A percentile compares a stretch with the other conserved stretches of the same genome.
Conservation (phyloP, 2,113 vertebrate species). For the Rhynchopsitta pachyrhyncha region DNA sequence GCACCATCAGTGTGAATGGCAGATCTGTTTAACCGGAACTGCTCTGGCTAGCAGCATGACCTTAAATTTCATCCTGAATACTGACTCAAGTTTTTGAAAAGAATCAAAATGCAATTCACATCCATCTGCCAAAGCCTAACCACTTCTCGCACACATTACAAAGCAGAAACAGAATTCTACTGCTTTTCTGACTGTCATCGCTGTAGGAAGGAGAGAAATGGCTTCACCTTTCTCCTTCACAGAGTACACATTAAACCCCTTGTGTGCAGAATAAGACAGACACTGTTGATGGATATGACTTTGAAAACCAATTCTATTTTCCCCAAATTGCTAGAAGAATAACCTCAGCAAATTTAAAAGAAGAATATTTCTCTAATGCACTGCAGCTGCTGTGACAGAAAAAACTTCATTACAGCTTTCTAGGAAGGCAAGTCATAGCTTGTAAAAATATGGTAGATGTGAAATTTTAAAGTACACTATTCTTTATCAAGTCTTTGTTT, state of each 20-base stretch:
- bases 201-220: not conserved
- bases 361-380: not conserved
- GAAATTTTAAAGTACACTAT: not conserved
- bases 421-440: not conserved
- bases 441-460: not conserved
- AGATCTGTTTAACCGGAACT: conserved; percentile 42
- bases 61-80: conserved; percentile 24
- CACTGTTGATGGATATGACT: not conserved
- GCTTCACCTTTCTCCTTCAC: not conserved
- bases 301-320: not conserved
- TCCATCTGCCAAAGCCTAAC: not conserved
- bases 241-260: not conserved
- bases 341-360: not conserved
- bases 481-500: not conserved
- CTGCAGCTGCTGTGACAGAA: not conserved
- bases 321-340: not conserved
- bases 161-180: not conserved
- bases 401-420: not conserved
- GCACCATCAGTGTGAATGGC: not conserved
- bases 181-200: not conserved
- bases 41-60: not conserved
- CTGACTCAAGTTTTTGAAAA: not conserved
- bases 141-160: fast-evolving
- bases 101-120: conserved; percentile 17
- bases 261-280: not conserved